These are phyloP conservation scores for Thripadectes ignobilis DNA, from an alignment of 2,797 vertebrate species.

Conservation along the genomic window DNA sequence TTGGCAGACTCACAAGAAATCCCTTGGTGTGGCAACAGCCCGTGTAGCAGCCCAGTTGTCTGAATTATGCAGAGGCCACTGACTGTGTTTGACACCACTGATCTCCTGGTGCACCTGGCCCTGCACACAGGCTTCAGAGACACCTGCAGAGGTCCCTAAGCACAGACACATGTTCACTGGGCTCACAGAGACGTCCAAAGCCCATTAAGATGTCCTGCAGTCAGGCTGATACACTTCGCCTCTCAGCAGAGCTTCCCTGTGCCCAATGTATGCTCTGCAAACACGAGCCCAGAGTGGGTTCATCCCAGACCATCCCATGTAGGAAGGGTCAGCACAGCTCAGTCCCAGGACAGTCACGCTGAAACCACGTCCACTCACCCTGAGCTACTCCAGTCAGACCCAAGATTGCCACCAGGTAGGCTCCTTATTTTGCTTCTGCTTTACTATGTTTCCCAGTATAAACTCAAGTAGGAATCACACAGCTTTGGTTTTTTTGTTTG, in stretches of 20 bases:
- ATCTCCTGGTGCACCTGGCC: not conserved
- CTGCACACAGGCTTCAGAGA: not conserved
- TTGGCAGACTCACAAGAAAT: not conserved
- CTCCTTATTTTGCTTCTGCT: not conserved
- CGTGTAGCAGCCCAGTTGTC: not conserved
- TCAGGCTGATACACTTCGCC: not conserved
- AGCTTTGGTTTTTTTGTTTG: too few relatives aligned
- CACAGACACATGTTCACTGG: accelerated
- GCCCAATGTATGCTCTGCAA: not conserved
- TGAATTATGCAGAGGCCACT: not conserved
- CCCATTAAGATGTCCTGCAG: not conserved
- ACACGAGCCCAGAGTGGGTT: not conserved
- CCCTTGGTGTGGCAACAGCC: not conserved
- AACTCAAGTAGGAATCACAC: not conserved
- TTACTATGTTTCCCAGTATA: not conserved
- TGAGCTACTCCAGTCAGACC: not conserved
- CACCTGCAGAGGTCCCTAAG: accelerated
- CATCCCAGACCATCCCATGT: not conserved
- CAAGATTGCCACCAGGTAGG: not conserved
- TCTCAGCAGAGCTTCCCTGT: not conserved
- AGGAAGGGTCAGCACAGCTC: not conserved
- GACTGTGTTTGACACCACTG: not conserved
- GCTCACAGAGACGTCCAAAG: not conserved
- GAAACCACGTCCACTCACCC: not conserved
- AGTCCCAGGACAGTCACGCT: not conserved